Evolutionary conservation across 1,140 invertebrate genomes (phyloP), one percentile per base, ranked within the genome.

Genomic region (Penaeus vannamei): DNA sequence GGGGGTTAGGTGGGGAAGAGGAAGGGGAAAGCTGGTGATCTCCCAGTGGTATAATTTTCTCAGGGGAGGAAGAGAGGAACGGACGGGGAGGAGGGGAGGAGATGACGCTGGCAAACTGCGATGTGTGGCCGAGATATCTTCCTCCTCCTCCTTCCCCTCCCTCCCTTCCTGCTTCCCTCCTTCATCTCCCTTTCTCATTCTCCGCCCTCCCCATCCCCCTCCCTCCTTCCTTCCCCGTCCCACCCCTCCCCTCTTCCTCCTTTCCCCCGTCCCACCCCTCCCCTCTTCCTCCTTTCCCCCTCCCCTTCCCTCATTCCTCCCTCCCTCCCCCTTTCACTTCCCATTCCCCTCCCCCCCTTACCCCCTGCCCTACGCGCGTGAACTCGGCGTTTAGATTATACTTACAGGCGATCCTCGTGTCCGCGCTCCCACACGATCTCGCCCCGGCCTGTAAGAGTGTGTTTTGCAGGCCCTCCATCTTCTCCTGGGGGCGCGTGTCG

Each of bases 11-110:
- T n/a, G n/a, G n/a, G n/a, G n/a, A n/a, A n/a, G n/a, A n/a, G n/a
- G n/a, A n/a, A n/a, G n/a, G n/a, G n/a, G n/a, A n/a, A n/a, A n/a
- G n/a, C n/a, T n/a, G n/a, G n/a, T n/a, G n/a, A n/a, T n/a, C n/a
- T n/a, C n/a, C n/a, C n/a, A n/a, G n/a, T n/a, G n/a, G n/a, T n/a
- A n/a, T n/a, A n/a, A n/a, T n/a, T n/a, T n/a, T n/a, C n/a, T n/a
- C n/a, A 42, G 29, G 29, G 23, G 29, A 81, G 46, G 23, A n/a
- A 46, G 79, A 81, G 17, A 46, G 81, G 61, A 36, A 83, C 20
- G 32, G 26, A 36, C 29, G 80, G 20, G 66, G 91, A 85, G 10
- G 77, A 85, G 46, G 1, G 77, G 53, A 60, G 62, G 53, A 89
- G 86, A 17, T n/a, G 66, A 53, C 53, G 53, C 12, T 12, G 53